Evolutionary conservation across 2,797 vertebrate genomes (phyloP), one percentile per base, ranked within the genome.

Genomic region (Coregonus ussuriensis): DNA sequence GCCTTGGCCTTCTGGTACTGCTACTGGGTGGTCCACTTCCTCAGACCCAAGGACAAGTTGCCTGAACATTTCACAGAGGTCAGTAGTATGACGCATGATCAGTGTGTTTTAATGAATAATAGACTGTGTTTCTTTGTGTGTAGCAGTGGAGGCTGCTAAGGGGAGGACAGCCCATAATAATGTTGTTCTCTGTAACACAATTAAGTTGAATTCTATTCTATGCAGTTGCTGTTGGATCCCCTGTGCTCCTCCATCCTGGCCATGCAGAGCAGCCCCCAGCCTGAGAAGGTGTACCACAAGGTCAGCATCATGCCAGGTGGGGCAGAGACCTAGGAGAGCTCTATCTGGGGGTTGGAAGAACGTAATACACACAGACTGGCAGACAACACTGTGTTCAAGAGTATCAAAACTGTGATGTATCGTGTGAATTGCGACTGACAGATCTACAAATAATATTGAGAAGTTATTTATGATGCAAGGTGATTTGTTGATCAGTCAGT

Each of bases 1-100:
- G 83, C 73, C 15, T 9, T 85, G 0, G 3, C 9, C 0, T 77
- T 87, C 25, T 53, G 83, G 47, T 79, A 89, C 53, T 74, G 83
- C 53, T 87, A 71, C 71, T 72, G 0, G 2, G 83, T 91, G 16
- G 82, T 79, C 41, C 5, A 83, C 56, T 78, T 88, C 29, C 52
- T 92, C 1, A 89, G 78, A 56, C 89, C 88, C 1, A 85, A 84
- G 18, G 84, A 84, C 21, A 4, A 72, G 0, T 79, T 91, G 53
- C 86, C 88, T 1, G 11, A 74, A 59, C 75, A 88, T 71, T 79
- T 90, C 6, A 56, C 85, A 68, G 65, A 87, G 86, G 89, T 90
- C 9, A 9, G 82, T 81, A 72, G n/a, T 18, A 37, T 29, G 51
- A 31, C 6, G 1, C 51, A 68, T 68, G 13, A 11, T 29, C 21